Conservation (phyloP, 2,797 vertebrate species). For the Acanthiza pusilla region DNA sequence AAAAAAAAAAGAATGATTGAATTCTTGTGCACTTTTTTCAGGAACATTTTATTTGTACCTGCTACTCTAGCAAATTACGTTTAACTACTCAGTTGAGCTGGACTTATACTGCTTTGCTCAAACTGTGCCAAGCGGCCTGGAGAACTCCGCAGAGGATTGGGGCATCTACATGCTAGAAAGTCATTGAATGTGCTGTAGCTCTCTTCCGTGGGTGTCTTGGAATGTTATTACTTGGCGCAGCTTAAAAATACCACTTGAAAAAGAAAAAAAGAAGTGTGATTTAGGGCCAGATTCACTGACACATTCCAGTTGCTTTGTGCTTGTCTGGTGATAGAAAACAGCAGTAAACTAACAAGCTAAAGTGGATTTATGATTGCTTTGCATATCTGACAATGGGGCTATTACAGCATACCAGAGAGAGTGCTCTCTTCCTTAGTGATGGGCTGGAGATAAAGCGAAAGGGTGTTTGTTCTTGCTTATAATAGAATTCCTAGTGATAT, state of each 20-base stretch:
- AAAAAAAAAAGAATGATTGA: neutral
- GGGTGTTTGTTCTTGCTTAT: neutral
- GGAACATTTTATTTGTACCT: neutral
- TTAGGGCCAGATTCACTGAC: constrained; percentile 53
- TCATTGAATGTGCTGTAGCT: neutral
- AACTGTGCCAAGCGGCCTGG: neutral
- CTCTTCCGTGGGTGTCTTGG: neutral
- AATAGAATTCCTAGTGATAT: neutral
- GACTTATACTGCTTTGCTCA: neutral
- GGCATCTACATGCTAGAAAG: neutral
- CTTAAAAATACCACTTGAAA: constrained; percentile 34
- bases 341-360: constrained; percentile 59
- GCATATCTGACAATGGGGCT: constrained; percentile 40
- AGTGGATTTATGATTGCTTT: constrained; percentile 60
- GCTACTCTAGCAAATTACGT: neutral
- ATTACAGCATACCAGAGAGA: constrained; percentile 40
- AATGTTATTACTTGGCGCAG: constrained; percentile 28
- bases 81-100: neutral
- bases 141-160: neutral
- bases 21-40: neutral
- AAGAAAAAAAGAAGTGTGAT: constrained; percentile 24
- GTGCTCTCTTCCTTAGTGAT: constrained; percentile 21
- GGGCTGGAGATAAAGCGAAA: constrained; percentile 36
- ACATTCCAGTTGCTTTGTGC: constrained; percentile 57
- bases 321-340: constrained; percentile 58